Evolutionary conservation across 2,797 vertebrate genomes (phyloP).

Genomic region (Apogon talboti): DNA sequence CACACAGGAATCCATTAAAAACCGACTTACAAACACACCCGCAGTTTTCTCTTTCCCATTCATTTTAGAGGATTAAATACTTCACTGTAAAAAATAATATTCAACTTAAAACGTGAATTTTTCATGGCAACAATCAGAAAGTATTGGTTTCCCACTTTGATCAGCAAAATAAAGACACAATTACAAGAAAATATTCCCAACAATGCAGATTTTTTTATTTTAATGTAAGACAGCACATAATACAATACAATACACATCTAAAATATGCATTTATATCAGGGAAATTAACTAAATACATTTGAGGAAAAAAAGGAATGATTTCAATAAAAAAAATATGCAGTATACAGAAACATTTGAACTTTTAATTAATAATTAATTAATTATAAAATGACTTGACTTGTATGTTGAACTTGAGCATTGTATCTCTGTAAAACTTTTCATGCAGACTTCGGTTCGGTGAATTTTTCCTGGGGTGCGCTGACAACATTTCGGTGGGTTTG

Average conservation of each 20-base stretch:
- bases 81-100: too few species aligned
- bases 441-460: not conserved
- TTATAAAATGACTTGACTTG: too few species aligned
- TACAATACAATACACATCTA: not conserved
- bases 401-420: too few species aligned
- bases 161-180: too few species aligned
- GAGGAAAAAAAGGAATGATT: not conserved
- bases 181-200: too few species aligned
- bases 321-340: not conserved
- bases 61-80: too few species aligned
- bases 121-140: too few species aligned
- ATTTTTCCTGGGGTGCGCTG: slow-evolving; percentile 3
- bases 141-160: too few species aligned
- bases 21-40: too few species aligned
- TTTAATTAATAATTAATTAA: not conserved
- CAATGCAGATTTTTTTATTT: too few species aligned
- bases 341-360: not conserved
- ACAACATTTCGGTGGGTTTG: slow-evolving; percentile 13
- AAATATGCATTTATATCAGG: not conserved
- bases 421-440: not conserved
- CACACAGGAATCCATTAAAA: not conserved
- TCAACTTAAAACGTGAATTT: too few species aligned
- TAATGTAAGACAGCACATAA: not conserved
- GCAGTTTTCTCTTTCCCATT: too few species aligned
- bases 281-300: slow-evolving; percentile 1